These are phyloP conservation scores for Gonatopus flavifemur DNA, from an alignment of 1,140 invertebrate genomes.

Conservation along the genomic window DNA sequence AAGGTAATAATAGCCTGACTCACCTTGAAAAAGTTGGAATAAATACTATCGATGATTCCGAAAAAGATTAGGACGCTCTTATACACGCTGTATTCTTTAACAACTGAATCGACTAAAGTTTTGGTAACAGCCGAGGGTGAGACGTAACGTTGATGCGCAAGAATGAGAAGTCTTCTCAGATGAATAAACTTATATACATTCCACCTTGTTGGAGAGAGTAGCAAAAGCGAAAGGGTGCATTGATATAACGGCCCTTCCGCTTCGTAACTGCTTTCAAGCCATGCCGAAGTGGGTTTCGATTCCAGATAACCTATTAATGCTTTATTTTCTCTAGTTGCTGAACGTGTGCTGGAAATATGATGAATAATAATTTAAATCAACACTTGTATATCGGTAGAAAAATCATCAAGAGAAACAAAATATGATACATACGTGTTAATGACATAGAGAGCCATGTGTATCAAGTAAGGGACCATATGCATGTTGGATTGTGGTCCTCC, in stretches of 20 bases:
- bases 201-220: constrained; percentile 77
- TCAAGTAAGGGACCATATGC: constrained; percentile 91
- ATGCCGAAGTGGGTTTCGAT: constrained; percentile 58
- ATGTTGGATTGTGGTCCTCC: constrained; percentile 96
- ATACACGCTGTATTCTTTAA: constrained; percentile 80
- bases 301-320: constrained; percentile 71
- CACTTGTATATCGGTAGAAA: not conserved
- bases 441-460: constrained; percentile 94
- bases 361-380: constrained; percentile 2
- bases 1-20: too few species aligned
- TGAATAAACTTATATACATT: constrained; percentile 67
- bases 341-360: constrained; percentile 66
- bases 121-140: constrained; percentile 61
- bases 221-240: constrained; percentile 74
- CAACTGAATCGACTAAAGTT: constrained; percentile 56
- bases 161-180: constrained; percentile 75
- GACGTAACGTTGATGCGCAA: constrained; percentile 75
- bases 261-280: constrained; percentile 83
- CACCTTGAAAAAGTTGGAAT: constrained; percentile 76
- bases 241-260: constrained; percentile 89
- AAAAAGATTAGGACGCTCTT: constrained; percentile 86
- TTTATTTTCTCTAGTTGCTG: constrained; percentile 73
- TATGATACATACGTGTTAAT: constrained; percentile 79
- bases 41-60: constrained; percentile 76
- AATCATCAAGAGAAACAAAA: constrained; percentile 4